Evolutionary conservation across 2,113 vertebrate species (phyloP), one percentile per base, ranked within the genome.

Genomic region (Coryphaenoides rupestris): DNA sequence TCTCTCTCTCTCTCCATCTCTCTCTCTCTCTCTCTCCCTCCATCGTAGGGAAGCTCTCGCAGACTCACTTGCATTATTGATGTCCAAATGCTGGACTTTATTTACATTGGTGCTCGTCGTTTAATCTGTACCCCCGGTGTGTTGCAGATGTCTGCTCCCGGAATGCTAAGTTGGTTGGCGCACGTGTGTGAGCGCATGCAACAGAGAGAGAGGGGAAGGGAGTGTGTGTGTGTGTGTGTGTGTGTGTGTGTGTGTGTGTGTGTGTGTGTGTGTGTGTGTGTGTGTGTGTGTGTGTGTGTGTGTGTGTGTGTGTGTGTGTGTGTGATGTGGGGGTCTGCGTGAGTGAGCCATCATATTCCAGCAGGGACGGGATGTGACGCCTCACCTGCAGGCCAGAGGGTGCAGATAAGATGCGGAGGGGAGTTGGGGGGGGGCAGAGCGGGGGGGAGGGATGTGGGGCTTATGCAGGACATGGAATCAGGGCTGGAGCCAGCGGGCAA

Each of bases 341-440:
- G 33, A 40, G 33, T 40, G 33, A 40, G 33, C 33, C 9, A 10
- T 40, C 33, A 40, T 40, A 6, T 40, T 40, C 33, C 33, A 40
- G 33, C 6, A 10, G 33, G 33, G 33, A 10, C 7, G 33, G 33
- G 33, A 40, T 40, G 33, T 10, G 33, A 40, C 5, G 33, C 33
- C 33, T 10, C 33, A 21, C 52, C 9, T 54, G n/a, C 52, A 19
- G 10, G 52, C 17, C n/a, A 21, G 19, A 7, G 52, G 52, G 52
- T 54, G 81, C 87, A 89, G 86, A 91, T 90, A 90, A 89, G 86
- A 40, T n/a, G 33, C 9, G 33, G 2, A 69, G 63, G 65, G 46
- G 73, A n/a, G n/a, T n/a, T n/a, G n/a, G n/a, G n/a, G n/a, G n/a
- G n/a, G n/a, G n/a, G n/a, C n/a, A n/a, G n/a, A n/a, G n/a, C n/a